Evolutionary conservation across 2,113 vertebrate species (phyloP), one percentile per base, ranked within the genome.

Genomic region (Struthidea cinerea): DNA sequence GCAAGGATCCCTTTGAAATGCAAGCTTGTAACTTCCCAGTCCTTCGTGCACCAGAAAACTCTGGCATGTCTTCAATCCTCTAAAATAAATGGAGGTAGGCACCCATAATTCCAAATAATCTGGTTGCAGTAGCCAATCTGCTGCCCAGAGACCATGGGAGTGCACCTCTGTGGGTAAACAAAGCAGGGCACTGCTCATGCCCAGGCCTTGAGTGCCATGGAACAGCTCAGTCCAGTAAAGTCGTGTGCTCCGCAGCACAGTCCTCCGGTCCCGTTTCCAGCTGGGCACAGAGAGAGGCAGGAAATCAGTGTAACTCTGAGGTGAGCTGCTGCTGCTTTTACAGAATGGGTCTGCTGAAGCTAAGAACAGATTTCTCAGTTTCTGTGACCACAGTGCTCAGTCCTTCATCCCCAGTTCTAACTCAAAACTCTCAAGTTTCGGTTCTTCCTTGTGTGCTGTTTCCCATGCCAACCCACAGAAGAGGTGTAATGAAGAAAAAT

Each of bases 191-290:
- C 23, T 3, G 4, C 30, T 63, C 8, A 3, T 17, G n/a, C 57
- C 30, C 16, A 5, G 41, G 22, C 24, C 18, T 26, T 19, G 27
- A 39, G 55, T 4, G 33, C 8, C 26, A 6, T 14, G 33, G 35
- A 35, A 3, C 17, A 65, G 3, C 50, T 32, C 24, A 6, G 28
- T 0, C 30, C 9, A 41, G 8, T 9, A 10, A 22, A 39, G 35
- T 2, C 16, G 11, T 16, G 22, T 37, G 12, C 27, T 49, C 41
- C 39, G 10, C 47, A 46, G 0, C 11, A 13, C 18, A 8, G 16
- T 37, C 2, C 3, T 32, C 39, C 10, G 11, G 9, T 52, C 55
- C 0, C 0, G 8, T 9, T 35, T n/a, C 44, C 49, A 68, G 13
- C 1, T 44, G 22, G 32, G 6, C 8, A 5, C 16, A 14, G 13